phyloP scores from a whole-genome alignment of 1,140 invertebrate species.

The Mycetomoellerius zeteki region DNA sequence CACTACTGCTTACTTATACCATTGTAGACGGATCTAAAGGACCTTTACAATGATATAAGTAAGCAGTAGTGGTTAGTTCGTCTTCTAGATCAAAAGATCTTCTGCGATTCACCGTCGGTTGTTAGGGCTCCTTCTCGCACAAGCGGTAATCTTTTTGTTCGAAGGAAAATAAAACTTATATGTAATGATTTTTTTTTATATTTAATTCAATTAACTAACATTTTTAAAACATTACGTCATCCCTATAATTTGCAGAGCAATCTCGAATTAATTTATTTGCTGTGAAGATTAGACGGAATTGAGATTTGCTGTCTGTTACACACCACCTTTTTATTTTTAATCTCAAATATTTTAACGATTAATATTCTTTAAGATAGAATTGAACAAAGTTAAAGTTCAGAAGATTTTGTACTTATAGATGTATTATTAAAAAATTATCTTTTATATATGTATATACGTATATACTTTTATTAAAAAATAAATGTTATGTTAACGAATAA shows the following conservation, averaged over 20 bases:
- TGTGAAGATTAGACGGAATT: neutral
- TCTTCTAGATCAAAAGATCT: no score
- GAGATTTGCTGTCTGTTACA: neutral
- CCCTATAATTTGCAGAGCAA: neutral
- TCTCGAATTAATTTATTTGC: neutral
- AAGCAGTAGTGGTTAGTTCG: no score
- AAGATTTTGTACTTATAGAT: neutral
- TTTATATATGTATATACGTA: neutral
- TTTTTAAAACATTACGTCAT: constrained; percentile 1
- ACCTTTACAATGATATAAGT: no score
- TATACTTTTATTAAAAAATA: neutral
- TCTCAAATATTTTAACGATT: constrained; percentile 13
- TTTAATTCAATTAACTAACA: neutral
- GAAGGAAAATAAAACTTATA: constrained; percentile 9
- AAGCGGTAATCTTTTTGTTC: no score
- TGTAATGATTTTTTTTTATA: neutral
- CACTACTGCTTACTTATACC: no score
- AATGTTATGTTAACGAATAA: constrained; percentile 2
- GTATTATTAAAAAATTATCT: constrained; percentile 19
- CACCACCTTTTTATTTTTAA: neutral
- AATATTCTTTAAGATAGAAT: neutral
- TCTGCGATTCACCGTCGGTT: no score
- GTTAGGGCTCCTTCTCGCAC: no score
- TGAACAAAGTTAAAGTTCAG: neutral
- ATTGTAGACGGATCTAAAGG: no score